Conservation (phyloP, 2,797 vertebrate genomes). For the Poecilia wingei region DNA sequence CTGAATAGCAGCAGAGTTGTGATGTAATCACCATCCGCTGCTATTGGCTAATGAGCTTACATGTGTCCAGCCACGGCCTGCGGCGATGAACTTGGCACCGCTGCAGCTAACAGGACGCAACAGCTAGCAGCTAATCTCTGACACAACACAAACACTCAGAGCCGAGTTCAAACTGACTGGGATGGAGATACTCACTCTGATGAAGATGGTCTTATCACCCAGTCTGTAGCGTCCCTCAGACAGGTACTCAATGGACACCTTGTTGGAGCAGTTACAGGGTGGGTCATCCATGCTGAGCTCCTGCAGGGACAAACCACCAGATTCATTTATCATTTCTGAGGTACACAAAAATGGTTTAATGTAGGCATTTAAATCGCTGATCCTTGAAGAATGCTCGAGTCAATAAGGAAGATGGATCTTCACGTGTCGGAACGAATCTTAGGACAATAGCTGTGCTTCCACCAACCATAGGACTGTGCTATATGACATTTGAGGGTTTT, state of each 20-base stretch:
- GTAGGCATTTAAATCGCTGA: neutral
- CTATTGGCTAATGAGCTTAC: conserved; percentile 56
- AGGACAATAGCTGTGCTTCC: too few relatives aligned
- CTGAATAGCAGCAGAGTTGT: conserved; percentile 23
- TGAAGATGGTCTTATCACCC: conserved; percentile 97
- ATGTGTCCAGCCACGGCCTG: conserved; percentile 13
- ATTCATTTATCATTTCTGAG: neutral
- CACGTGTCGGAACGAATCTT: too few relatives aligned
- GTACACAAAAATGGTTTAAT: neutral
- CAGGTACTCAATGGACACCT: conserved; percentile 96
- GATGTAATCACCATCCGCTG: conserved; percentile 48
- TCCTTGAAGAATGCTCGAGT: neutral
- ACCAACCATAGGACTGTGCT: too few relatives aligned
- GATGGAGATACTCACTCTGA: conserved; percentile 83
- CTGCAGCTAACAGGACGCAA: neutral
- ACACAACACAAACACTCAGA: neutral
- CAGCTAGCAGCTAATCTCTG: neutral
- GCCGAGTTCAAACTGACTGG: neutral
- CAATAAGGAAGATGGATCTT: too few relatives aligned
- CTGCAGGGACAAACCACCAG: conserved; percentile 60
- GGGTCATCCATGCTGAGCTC: conserved; percentile 91
- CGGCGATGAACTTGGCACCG: neutral
- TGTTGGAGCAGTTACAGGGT: conserved; percentile 93
- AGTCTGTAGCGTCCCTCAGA: conserved; percentile 96
- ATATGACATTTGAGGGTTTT: too few relatives aligned